Evolutionary conservation across 2,797 vertebrate genomes (phyloP).

Genomic region (Eremophila alpestris): DNA sequence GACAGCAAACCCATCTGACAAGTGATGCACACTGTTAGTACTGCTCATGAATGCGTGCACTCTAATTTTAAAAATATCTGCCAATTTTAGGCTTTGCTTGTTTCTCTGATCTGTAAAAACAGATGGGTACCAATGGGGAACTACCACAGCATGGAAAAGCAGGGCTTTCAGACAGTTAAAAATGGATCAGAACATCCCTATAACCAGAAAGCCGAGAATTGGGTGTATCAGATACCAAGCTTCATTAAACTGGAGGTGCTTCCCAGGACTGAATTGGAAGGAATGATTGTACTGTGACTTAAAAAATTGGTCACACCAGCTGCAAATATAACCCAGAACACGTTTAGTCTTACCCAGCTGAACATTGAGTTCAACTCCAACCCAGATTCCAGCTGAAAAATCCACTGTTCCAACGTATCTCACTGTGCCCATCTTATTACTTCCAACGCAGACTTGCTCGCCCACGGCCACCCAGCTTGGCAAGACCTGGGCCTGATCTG

Average conservation of each 20-base stretch:
- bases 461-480: conserved; percentile 83
- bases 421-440: conserved; percentile 78
- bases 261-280: not conserved
- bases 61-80: not conserved
- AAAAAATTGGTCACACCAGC: not conserved
- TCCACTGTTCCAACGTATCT: conserved; percentile 86
- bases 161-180: not conserved
- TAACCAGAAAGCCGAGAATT: not conserved
- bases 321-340: not conserved
- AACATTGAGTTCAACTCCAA: conserved; percentile 84
- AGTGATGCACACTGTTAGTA: not conserved
- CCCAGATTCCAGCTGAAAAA: conserved; percentile 87
- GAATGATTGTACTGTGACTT: not conserved
- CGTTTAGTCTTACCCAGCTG: conserved; percentile 80
- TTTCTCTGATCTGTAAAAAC: not conserved
- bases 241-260: not conserved
- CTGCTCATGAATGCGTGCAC: not conserved
- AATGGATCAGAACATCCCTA: not conserved
- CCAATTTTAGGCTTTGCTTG: not conserved
- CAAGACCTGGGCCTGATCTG: conserved; percentile 64
- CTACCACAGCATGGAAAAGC: not conserved
- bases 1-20: not conserved
- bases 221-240: not conserved
- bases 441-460: conserved; percentile 85
- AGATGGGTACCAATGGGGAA: not conserved